Conservation (phyloP, 2,888 invertebrate species). For the Bellardia bayeri region DNA sequence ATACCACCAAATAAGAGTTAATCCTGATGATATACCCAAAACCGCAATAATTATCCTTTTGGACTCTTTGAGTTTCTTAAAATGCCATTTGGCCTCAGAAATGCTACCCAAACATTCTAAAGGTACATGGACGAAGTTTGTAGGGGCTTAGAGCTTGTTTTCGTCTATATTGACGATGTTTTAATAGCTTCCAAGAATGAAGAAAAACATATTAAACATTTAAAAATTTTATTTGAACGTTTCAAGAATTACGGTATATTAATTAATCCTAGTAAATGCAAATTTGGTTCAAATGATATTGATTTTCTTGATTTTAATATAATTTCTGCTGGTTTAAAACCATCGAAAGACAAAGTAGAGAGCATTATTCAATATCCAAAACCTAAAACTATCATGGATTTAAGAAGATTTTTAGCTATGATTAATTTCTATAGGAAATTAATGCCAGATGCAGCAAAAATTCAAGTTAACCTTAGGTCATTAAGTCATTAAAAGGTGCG, state of each 20-base stretch:
- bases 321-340: not conserved
- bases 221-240: too few relatives aligned
- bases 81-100: not conserved
- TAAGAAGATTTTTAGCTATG: not conserved
- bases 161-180: not conserved
- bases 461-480: not conserved
- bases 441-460: too few relatives aligned
- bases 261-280: too few relatives aligned
- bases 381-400: not conserved
- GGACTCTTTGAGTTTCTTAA: constrained; percentile 8
- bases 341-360: not conserved
- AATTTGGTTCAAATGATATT: too few relatives aligned
- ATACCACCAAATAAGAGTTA: not conserved
- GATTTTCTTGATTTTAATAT: too few relatives aligned
- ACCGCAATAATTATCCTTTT: constrained; percentile 2
- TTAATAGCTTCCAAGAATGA: too few relatives aligned
- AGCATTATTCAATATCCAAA: not conserved
- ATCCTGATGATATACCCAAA: not conserved
- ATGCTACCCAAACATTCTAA: not conserved
- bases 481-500: constrained; percentile 11
- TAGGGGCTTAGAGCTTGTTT: constrained; percentile 8
- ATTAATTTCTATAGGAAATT: too few relatives aligned
- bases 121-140: not conserved
- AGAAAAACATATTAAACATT: too few relatives aligned
- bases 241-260: too few relatives aligned